Base-by-base conservation (phyloP, 92 coral and sea anemone species). In the Bergia sp. region DNA sequence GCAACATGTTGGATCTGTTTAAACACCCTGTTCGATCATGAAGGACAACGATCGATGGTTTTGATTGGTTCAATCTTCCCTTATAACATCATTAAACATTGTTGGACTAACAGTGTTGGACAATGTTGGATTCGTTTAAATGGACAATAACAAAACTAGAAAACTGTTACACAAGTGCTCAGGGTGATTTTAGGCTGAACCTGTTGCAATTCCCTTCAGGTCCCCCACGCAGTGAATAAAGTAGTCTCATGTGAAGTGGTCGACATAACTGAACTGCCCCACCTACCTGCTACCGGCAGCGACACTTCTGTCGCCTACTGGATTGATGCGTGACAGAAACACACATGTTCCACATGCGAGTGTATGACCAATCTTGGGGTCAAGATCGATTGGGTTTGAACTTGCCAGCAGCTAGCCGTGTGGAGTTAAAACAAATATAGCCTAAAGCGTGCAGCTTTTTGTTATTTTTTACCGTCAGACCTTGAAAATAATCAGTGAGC, bases 191-290 rank as follows among this genome's bases (percentile, higher is more conserved):
- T 18, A 11, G 58, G 2, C 18, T 44, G 38, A 43, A 12, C 23
- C 41, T 69, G 44, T 36, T 18, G 18, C 2, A 53, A 41, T 36
- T 45, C 64, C 65, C 67, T 43, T 69, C 92, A 95, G 98, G 91
- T 92, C 7, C 71, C 90, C 64, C 86, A 89, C 57, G 89, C 88
- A 87, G 53, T 90, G 90, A 91, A 47, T 21, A 84, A 84, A 47
- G 66, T 74, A 61, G 77, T 90, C 45, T 85, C 98, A 12, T 94
- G 96, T 92, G 96, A 95, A 82, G 94, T 94, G 67, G 96, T 96
- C 73, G 98, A 94, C 81, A 94, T 95, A 9, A 92, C 94, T 58
- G 95, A 94, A 72, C 82, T 95, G 11, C 97, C 95, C 2, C 93
- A 81, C 42, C 39, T 91, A 73, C 82, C 93, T 13, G 90, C 91